phyloP scores from a whole-genome alignment of 2,797 vertebrate genomes.

The Erethizon dorsatum region DNA sequence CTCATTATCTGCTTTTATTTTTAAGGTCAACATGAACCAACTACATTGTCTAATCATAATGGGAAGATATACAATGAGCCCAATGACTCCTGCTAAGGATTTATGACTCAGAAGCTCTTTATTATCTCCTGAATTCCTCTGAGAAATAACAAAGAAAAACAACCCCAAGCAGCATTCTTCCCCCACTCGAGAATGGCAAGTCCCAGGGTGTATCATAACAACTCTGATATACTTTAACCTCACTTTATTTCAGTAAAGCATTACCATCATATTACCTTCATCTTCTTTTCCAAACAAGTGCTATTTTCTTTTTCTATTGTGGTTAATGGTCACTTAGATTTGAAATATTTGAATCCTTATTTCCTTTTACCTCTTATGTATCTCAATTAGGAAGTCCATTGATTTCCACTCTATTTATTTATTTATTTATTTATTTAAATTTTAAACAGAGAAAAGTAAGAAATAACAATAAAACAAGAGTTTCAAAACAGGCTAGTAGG shows the following conservation, averaged over 20 bases:
- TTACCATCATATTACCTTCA: background rate
- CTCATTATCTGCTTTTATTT: background rate
- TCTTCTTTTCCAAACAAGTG: background rate
- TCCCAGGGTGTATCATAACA: background rate
- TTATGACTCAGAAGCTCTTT: background rate
- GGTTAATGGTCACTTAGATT: background rate
- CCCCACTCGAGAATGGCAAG: background rate
- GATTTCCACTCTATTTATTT: no score
- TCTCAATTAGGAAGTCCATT: background rate
- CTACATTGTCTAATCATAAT: background rate
- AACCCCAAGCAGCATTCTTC: background rate
- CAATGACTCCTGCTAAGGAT: background rate
- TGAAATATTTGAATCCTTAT: background rate
- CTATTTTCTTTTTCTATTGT: background rate
- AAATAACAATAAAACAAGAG: no score
- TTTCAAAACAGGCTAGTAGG: no score
- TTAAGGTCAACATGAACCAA: background rate
- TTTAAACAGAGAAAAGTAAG: no score
- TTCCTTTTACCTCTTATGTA: background rate
- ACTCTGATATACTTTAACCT: background rate
- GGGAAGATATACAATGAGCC: background rate
- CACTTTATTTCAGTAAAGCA: background rate
- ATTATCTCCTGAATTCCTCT: background rate
- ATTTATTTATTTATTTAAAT: no score
- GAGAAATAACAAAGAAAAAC: background rate